A percentile compares a stretch with the other conserved stretches of the same genome.
Evolutionary conservation across 2,113 vertebrate species (phyloP).

Genomic region (Lepisosteus oculatus): DNA sequence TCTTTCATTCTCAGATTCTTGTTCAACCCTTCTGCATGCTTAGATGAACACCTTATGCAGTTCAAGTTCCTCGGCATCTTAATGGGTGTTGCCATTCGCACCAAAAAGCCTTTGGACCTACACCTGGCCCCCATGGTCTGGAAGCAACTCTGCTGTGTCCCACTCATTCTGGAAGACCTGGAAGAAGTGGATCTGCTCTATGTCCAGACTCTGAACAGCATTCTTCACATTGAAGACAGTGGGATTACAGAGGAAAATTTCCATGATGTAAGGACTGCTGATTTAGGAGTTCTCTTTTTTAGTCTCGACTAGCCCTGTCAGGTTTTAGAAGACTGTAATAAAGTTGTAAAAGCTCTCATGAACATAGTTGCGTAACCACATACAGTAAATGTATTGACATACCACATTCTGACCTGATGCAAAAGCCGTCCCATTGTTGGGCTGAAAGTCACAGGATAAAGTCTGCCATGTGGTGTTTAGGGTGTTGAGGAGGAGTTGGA

Average conservation of each 20-base stretch:
- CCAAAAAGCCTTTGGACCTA: slow-evolving; percentile 81
- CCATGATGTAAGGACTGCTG: slow-evolving; percentile 66
- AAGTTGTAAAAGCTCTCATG: not conserved
- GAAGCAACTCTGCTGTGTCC: slow-evolving; percentile 84
- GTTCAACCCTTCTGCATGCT: slow-evolving; percentile 76
- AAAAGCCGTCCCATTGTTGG: slow-evolving; percentile 3
- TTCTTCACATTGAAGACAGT: slow-evolving; percentile 89
- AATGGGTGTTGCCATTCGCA: slow-evolving; percentile 84
- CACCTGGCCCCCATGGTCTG: slow-evolving; percentile 80
- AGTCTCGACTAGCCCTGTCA: not conserved
- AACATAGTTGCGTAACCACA: slow-evolving; percentile 2
- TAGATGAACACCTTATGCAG: slow-evolving; percentile 78
- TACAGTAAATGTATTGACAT: not conserved
- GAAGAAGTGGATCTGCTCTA: slow-evolving; percentile 83
- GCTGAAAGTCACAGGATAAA: not conserved
- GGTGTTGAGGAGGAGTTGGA: too few relatives aligned
- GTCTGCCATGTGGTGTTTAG: not conserved
- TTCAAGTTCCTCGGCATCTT: slow-evolving; percentile 82
- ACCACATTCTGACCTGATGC: not conserved
- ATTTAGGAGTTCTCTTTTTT: not conserved
- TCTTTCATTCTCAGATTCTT: slow-evolving; percentile 65
- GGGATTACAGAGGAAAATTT: slow-evolving; percentile 83
- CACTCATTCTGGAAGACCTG: slow-evolving; percentile 76
- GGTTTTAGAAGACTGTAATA: not conserved
- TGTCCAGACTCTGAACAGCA: slow-evolving; percentile 83